Base-by-base conservation (phyloP, 2,113 vertebrate genomes). In the Gorsachius goisagi region DNA sequence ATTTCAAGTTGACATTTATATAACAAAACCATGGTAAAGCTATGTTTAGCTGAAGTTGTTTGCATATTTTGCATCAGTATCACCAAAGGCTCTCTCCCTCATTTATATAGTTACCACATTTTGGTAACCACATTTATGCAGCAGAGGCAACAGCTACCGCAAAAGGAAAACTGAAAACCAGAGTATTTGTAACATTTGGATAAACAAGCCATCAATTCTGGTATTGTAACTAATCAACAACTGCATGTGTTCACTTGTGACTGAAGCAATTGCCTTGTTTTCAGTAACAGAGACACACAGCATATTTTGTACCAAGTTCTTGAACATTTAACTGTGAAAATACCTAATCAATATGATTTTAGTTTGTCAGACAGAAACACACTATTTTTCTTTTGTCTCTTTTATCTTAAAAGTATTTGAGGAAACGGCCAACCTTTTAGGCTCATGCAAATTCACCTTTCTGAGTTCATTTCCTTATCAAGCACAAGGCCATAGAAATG, bases 1-100 rank as follows among this genome's bases (percentile, higher is more conserved):
- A 93, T 89, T 97, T 95, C 69, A 66, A 95, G 84, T 52, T 97
- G 95, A 97, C 96, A 90, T 97, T 97, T 97, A 95, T 96, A 92
- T 94, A 96, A 94, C 95, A 96, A 96, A 97, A 92, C 73, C 89
- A 87, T 79, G 76, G 94, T 94, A 97, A 96, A 96, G 86, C 94
- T 97, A 96, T 94, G 95, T 95, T 97, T 95, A 96, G 96, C 91
- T 11, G 4, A 91, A 95, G 84, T 58, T 96, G 94, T 95, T 96
- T 96, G 96, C 92, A 96, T 96, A 93, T 89, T 97, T 96, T 89
- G 84, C 81, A 92, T 95, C 87, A 41, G 10, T 18, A 87, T 73
- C 81, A 89, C 92, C 89, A 89, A 83, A 89, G 71, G 67, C 86
- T 76, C 66, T 79, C 49, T 93, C 90, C 49, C 76, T 91, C 95